A percentile compares a stretch with the other conserved stretches of the same genome.
Conservation (phyloP, 2,797 vertebrate species). For the Alauda arvensis region DNA sequence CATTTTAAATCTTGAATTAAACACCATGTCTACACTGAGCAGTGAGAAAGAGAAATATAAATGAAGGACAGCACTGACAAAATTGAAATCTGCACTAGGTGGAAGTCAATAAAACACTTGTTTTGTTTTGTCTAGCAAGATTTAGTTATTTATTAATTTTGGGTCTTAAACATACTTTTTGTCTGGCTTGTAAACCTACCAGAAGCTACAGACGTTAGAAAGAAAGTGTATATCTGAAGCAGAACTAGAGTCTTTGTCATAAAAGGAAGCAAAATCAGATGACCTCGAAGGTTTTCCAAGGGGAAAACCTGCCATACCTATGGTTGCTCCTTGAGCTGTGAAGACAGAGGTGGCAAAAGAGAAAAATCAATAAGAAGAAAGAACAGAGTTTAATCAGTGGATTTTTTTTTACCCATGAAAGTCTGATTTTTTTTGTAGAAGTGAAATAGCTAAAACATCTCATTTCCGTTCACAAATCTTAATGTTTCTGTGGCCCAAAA, state of each 20-base stretch:
- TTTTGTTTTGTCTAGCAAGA: conserved; percentile 5
- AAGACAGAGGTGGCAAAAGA: background rate
- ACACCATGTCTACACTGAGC: background rate
- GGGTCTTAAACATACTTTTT: conserved; percentile 36
- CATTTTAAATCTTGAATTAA: conserved; percentile 14
- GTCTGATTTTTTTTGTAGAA: background rate
- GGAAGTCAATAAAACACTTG: conserved; percentile 37
- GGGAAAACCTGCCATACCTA: background rate
- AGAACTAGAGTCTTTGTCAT: conserved; percentile 20
- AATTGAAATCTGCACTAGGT: conserved; percentile 28
- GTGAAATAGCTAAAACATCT: background rate
- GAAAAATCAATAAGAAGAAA: background rate
- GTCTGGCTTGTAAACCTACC: conserved; percentile 25
- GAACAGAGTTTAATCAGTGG: background rate
- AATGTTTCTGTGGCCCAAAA: background rate
- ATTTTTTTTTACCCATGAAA: background rate
- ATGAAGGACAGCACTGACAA: background rate
- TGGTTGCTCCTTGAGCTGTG: background rate
- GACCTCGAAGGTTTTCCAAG: background rate
- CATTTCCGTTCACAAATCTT: background rate
- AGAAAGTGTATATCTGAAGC: conserved; percentile 18
- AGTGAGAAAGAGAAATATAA: background rate
- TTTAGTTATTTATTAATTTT: conserved; percentile 48
- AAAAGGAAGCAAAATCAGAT: conserved; percentile 39
- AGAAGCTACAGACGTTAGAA: conserved; percentile 19